Conservation (phyloP, 2,113 vertebrate species). For the Puma concolor region DNA sequence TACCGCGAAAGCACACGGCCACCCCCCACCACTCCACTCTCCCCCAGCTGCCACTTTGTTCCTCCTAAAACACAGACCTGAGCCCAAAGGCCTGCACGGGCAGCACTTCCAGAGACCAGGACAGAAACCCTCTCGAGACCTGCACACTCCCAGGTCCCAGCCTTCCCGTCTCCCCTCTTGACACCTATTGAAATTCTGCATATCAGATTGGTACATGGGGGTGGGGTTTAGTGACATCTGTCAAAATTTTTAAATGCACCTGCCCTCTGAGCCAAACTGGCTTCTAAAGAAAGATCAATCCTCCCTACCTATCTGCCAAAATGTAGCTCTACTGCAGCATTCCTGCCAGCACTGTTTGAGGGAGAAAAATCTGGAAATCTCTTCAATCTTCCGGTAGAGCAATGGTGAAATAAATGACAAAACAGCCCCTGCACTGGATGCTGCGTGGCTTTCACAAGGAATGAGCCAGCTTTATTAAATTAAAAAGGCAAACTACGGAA, state of each 20-base stretch:
- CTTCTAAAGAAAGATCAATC: not conserved
- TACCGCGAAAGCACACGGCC: not conserved
- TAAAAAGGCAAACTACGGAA: not conserved
- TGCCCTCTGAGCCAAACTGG: not conserved
- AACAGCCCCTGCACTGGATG: not conserved
- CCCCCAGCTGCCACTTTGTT: rapidly evolving
- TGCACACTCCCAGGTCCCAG: not conserved
- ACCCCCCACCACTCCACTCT: not conserved
- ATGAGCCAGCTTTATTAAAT: not conserved
- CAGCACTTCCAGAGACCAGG: not conserved
- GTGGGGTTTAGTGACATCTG: not conserved
- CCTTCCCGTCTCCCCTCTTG: not conserved
- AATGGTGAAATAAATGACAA: not conserved
- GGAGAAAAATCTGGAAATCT: not conserved
- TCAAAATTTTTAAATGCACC: not conserved
- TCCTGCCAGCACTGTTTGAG: not conserved
- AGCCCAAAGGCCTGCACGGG: not conserved
- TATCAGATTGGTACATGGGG: not conserved
- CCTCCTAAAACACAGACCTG: not conserved
- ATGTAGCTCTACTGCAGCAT: not conserved
- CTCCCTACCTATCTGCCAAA: not conserved
- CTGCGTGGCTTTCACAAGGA: not conserved
- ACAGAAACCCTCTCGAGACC: not conserved
- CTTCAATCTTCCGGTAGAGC: not conserved
- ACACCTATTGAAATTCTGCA: not conserved